A percentile compares a stretch with the other conserved stretches of the same genome.
These are phyloP conservation scores for Eumerus sabulonum DNA, from an alignment of 2,888 invertebrate species.

Conservation along the genomic window DNA sequence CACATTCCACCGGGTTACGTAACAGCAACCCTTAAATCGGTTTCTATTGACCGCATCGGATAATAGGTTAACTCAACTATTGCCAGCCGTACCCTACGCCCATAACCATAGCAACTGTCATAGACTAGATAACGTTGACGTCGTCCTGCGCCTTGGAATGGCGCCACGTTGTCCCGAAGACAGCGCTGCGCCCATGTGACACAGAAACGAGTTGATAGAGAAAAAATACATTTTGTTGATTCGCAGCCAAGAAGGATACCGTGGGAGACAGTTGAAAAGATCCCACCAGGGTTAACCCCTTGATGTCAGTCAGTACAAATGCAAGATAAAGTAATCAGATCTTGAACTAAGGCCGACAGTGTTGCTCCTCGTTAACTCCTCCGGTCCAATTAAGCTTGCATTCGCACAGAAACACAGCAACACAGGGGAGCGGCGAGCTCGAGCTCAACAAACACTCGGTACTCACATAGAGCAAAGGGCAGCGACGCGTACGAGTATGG, in stretches of 20 bases:
- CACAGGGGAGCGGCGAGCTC: too few relatives aligned
- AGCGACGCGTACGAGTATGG: slow-evolving; percentile 42
- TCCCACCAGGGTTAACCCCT: slow-evolving; percentile 1
- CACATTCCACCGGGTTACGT: slow-evolving; percentile 36
- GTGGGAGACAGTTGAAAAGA: slow-evolving; percentile 33
- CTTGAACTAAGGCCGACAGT: slow-evolving; percentile 29
- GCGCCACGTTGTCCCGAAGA: slow-evolving; percentile 57
- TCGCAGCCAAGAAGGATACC: slow-evolving; percentile 3
- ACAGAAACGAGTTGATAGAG: slow-evolving; percentile 43
- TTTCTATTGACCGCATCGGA: slow-evolving; percentile 55
- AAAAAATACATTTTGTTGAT: slow-evolving; percentile 7
- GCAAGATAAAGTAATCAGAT: slow-evolving; percentile 20
- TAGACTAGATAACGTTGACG: neutral
- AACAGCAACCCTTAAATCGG: slow-evolving; percentile 50
- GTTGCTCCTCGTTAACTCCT: slow-evolving; percentile 47
- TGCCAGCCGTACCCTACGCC: slow-evolving; percentile 42
- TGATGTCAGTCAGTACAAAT: slow-evolving; percentile 3
- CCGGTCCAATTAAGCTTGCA: slow-evolving; percentile 41
- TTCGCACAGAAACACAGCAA: slow-evolving; percentile 1
- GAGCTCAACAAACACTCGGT: neutral
- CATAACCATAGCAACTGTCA: slow-evolving; percentile 41
- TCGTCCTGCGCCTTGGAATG: slow-evolving; percentile 61
- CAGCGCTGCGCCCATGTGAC: slow-evolving; percentile 42
- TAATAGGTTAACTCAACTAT: slow-evolving; percentile 39
- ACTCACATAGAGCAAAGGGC: slow-evolving; percentile 32